Evolutionary conservation across 2,888 invertebrate genomes (phyloP).

Genomic region (Seira ritae): DNA sequence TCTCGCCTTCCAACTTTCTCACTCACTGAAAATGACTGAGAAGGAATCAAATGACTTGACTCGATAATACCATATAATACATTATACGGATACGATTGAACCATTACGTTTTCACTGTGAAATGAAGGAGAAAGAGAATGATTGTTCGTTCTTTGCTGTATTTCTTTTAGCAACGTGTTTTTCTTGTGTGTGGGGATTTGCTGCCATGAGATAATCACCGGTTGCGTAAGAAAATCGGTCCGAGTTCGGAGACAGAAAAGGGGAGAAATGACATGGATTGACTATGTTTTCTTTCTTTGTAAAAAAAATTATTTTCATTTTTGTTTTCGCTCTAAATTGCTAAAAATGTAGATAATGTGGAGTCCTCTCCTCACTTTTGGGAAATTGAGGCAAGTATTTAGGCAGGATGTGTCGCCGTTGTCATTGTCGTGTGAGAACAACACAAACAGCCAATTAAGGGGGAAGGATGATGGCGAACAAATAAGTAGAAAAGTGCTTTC

Average conservation of each 20-base stretch:
- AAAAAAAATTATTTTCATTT: slow-evolving; percentile 6
- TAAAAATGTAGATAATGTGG: background rate
- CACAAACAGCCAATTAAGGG: background rate
- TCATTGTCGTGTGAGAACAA: background rate
- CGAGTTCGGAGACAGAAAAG: background rate
- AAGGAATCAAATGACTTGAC: too few relatives aligned
- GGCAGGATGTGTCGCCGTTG: background rate
- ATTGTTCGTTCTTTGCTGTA: too few relatives aligned
- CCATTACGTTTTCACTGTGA: too few relatives aligned
- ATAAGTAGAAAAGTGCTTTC: background rate
- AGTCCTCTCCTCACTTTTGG: background rate
- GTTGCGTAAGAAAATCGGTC: background rate
- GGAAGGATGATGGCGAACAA: background rate
- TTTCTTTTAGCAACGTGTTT: too few relatives aligned
- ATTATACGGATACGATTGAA: too few relatives aligned
- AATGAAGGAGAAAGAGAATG: too few relatives aligned
- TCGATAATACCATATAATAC: slow-evolving; percentile 7
- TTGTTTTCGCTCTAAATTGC: background rate
- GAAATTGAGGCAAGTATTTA: too few relatives aligned
- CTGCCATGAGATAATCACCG: slow-evolving; percentile 24
- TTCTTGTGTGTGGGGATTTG: too few relatives aligned
- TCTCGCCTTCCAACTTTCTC: slow-evolving; percentile 37
- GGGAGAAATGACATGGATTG: background rate
- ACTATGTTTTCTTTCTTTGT: slow-evolving; percentile 3
- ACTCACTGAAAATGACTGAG: background rate